Base-by-base conservation (phyloP, 2,113 vertebrate species). In the Coregonus clupeaformis region DNA sequence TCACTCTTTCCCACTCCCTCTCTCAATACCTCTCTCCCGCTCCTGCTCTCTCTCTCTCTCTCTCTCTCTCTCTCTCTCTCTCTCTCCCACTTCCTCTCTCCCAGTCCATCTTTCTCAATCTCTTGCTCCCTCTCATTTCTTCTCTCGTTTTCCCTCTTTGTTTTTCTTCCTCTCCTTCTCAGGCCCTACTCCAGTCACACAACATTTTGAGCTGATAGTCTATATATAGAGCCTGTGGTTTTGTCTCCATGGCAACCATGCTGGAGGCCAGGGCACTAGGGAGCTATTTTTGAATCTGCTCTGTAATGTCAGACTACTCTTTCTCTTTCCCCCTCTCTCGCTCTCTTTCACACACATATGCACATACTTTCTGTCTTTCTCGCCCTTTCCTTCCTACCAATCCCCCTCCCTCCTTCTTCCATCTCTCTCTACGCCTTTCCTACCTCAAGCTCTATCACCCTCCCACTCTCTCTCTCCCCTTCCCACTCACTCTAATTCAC, bases 151-250 rank as follows among this genome's bases (percentile, higher is more conserved):
- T 42, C 36, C 3, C 36, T 2, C 36, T 42, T 2, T 42, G 1
- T 42, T 42, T 64, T 76, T 24, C 80, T 74, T 47, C 86, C 80
- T 32, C 66, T 92, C 91, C 67, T 77, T 84, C 94, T 71, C 62
- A 72, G 69, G 87, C 81, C 36, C 85, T 71, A 79, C 84, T 92
- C 87, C 86, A 91, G 85, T 84, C 83, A 77, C 87, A 87, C 80
- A 84, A 91, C 91, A 92, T 91, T 95, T 94, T 95, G 95, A 95
- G 94, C 95, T 94, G 95, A 94, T 92, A 92, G 91, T 87, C 96
- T 99, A 99, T 98, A 97, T 96, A 95, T 99, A 99, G 96, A 79
- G 79, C 91, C 87, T 95, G 94, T 96, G 95, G 96, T 97, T 96
- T 92, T 89, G 95, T 99, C 95, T 93, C 95, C 95, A 96, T 96